Evolutionary conservation across 2,113 vertebrate genomes (phyloP).

Genomic region (Crotophaga sulcirostris): DNA sequence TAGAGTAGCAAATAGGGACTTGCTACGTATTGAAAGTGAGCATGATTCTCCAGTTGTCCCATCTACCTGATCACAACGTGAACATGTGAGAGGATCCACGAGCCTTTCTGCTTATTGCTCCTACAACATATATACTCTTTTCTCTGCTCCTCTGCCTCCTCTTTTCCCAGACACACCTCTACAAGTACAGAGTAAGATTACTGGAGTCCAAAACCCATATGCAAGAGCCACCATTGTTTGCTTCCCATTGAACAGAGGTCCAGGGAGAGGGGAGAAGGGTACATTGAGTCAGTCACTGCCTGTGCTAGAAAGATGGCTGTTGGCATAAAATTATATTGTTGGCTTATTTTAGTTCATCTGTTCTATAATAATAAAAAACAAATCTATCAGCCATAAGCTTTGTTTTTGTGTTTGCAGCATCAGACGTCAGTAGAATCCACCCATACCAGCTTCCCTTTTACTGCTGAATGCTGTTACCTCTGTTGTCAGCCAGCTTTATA

Average conservation of each 20-base stretch:
- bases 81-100: conserved; percentile 40
- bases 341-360: conserved; percentile 78
- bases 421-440: not conserved
- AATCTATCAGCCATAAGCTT: conserved; percentile 73
- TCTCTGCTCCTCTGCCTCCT: conserved; percentile 26
- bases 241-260: conserved; percentile 6
- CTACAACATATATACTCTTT: conserved; percentile 36
- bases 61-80: not conserved
- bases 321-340: conserved; percentile 77
- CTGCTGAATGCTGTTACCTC: not conserved
- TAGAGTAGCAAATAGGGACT: conserved; percentile 42
- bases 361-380: conserved; percentile 81
- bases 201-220: not conserved
- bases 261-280: not conserved
- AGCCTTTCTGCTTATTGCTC: conserved; percentile 63
- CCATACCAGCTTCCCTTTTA: not conserved
- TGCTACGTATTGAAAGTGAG: not conserved
- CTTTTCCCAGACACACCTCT: conserved; percentile 31
- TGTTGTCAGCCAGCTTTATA: not conserved
- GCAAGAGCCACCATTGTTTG: not conserved
- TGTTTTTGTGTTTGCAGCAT: conserved; percentile 18
- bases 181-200: not conserved
- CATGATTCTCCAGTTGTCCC: conserved; percentile 8
- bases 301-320: conserved; percentile 70
- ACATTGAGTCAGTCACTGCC: conserved; percentile 44